phyloP scores from a whole-genome alignment of 1,140 invertebrate species.

The Zaprionus nigranus region DNA sequence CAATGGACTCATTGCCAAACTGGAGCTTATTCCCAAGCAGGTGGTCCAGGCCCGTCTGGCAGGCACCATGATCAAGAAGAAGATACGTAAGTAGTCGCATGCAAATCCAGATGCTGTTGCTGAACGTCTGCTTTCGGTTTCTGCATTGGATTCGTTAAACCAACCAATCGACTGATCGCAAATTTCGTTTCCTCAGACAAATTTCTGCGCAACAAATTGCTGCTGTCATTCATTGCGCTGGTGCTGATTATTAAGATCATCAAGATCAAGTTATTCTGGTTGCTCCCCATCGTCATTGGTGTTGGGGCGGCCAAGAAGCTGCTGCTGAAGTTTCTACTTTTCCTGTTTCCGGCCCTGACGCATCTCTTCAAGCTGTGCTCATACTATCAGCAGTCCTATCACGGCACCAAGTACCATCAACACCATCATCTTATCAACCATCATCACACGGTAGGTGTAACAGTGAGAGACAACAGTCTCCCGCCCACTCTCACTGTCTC shows the following conservation, averaged over 20 bases:
- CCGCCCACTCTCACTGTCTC: conserved; percentile 8
- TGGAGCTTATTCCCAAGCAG: conserved; percentile 87
- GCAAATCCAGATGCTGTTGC: conserved; percentile 12
- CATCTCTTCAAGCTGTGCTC: conserved; percentile 94
- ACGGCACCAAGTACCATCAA: conserved; percentile 92
- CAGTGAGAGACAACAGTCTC: conserved; percentile 3
- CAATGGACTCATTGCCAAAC: conserved; percentile 89
- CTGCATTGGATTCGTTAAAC: conserved; percentile 41
- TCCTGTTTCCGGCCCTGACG: conserved; percentile 91
- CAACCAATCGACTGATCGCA: conserved; percentile 15
- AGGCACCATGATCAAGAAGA: conserved; percentile 89
- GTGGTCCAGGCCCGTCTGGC: conserved; percentile 83
- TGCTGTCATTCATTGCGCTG: conserved; percentile 90
- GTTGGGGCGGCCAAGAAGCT: conserved; percentile 92
- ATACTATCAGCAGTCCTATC: conserved; percentile 90
- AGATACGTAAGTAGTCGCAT: conserved; percentile 88
- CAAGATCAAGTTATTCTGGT: conserved; percentile 90
- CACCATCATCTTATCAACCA: conserved; percentile 90
- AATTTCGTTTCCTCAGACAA: conserved; percentile 87
- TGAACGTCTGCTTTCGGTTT: conserved; percentile 64
- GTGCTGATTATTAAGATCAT: conserved; percentile 92
- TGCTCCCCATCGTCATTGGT: conserved; percentile 90
- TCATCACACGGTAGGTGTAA: conserved; percentile 85
- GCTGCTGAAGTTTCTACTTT: conserved; percentile 91
- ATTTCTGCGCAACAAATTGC: conserved; percentile 90